Percentiles rank a stretch among this genome's conserved stretches.
Conservation (phyloP, 2,113 vertebrate species). For the Tupaia tana region DNA sequence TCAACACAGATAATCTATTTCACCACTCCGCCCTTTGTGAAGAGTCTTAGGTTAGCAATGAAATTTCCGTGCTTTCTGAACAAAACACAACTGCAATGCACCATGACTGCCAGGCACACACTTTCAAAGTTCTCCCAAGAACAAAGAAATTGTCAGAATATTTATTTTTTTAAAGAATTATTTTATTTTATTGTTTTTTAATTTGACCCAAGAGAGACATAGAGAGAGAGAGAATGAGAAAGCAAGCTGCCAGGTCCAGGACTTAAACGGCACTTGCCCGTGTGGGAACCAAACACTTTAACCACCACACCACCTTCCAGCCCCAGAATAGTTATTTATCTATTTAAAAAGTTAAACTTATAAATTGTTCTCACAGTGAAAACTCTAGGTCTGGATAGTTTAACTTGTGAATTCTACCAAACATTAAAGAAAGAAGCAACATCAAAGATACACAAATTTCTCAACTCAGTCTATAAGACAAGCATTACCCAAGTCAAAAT, state of each 20-base stretch:
- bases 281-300: no score
- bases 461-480: neutral
- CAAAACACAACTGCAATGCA: no score
- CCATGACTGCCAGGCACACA: no score
- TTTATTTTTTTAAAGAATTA: neutral
- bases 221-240: no score
- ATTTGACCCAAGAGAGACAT: no score
- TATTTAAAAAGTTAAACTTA: slow-evolving; percentile 12
- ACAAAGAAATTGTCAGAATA: neutral
- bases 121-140: neutral
- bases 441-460: neutral
- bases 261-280: no score
- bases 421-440: neutral
- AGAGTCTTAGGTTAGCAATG: no score
- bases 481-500: neutral
- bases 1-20: no score
- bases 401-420: neutral
- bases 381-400: neutral
- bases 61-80: no score
- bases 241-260: no score
- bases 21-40: no score
- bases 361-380: neutral
- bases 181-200: no score
- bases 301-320: neutral
- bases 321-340: neutral